Percentiles rank a stretch among this genome's conserved stretches.
phyloP scores from a whole-genome alignment of 1,140 invertebrate species.

The Drosophila takahashii region DNA sequence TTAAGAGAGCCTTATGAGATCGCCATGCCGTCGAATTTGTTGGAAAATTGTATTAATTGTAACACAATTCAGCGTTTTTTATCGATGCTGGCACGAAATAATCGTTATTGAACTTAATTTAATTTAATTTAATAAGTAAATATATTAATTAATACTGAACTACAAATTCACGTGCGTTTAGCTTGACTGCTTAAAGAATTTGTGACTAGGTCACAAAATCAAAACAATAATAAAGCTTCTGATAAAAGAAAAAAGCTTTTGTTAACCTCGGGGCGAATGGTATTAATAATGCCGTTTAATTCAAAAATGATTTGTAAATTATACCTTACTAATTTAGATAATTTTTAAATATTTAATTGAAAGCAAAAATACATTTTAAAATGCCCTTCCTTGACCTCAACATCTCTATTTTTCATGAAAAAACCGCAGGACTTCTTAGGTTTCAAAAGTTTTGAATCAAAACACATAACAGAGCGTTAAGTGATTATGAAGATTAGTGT shows the following conservation, averaged over 20 bases:
- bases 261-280: slow-evolving; percentile 11
- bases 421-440: no score
- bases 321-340: no score
- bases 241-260: not conserved
- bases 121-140: not conserved
- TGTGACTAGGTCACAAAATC: not conserved
- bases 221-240: slow-evolving; percentile 20
- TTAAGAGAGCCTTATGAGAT: not conserved
- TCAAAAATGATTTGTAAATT: not conserved
- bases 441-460: no score
- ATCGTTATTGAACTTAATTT: not conserved
- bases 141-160: not conserved
- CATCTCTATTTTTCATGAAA: no score
- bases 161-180: not conserved
- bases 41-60: no score
- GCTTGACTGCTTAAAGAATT: not conserved
- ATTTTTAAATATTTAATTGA: no score
- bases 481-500: no score
- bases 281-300: not conserved
- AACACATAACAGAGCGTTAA: no score
- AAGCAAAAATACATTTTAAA: no score
- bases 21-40: not conserved
- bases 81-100: no score
- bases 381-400: no score
- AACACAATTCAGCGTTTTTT: no score